Evolutionary conservation across 2,888 invertebrate species (phyloP).

Genomic region (Synergus umbraculus): DNA sequence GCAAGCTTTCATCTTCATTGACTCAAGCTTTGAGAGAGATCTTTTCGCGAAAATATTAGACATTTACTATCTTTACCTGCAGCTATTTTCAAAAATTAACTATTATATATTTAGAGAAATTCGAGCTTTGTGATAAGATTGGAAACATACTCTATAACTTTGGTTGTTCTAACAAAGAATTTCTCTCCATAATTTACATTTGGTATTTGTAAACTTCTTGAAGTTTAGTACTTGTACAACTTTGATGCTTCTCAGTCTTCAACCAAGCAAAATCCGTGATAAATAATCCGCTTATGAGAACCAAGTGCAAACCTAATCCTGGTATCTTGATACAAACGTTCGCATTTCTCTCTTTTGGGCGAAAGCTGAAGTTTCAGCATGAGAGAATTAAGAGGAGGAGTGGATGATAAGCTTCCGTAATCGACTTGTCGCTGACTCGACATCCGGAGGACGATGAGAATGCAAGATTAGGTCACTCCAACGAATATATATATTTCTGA

Average conservation of each 20-base stretch:
- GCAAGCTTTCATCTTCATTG: background rate
- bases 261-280: slow-evolving; percentile 50
- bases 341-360: slow-evolving; percentile 30
- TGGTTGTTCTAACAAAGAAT: background rate
- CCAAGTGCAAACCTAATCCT: slow-evolving; percentile 27
- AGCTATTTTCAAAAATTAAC: too few relatives aligned
- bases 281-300: slow-evolving; percentile 62
- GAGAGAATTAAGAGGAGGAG: slow-evolving; percentile 33
- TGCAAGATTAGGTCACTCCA: slow-evolving; percentile 24
- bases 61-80: too few relatives aligned
- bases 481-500: slow-evolving; percentile 4
- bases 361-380: slow-evolving; percentile 21
- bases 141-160: too few relatives aligned
- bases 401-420: slow-evolving; percentile 38
- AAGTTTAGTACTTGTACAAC: background rate
- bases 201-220: background rate
- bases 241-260: slow-evolving; percentile 13
- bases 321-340: slow-evolving; percentile 37
- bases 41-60: too few relatives aligned
- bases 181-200: background rate
- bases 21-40: background rate
- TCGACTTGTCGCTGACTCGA: slow-evolving; percentile 39
- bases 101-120: too few relatives aligned
- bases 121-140: too few relatives aligned
- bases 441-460: slow-evolving; percentile 33